A percentile compares a stretch with the other conserved stretches of the same genome.
Evolutionary conservation across 92 coral and sea anemone genomes (phyloP).

Genomic region (Porites cylindrica): DNA sequence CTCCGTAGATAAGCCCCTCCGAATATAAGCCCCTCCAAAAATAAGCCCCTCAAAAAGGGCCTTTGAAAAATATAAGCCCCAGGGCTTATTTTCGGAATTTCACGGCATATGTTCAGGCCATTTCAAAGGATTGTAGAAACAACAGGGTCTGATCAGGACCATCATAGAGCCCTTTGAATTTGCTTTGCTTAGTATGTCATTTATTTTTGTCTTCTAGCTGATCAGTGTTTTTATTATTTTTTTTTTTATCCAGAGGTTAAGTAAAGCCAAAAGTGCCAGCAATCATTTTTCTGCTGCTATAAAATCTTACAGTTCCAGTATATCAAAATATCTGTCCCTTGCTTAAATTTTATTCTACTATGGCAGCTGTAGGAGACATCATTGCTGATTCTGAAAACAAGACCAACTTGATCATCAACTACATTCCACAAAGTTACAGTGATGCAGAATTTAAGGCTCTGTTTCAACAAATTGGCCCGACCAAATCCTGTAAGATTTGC

Average conservation of each 20-base stretch:
- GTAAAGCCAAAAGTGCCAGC: constrained; percentile 49
- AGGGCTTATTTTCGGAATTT: no score
- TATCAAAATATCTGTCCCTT: constrained; percentile 36
- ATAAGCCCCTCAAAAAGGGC: no score
- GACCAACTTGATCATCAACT: constrained; percentile 85
- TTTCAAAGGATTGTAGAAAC: no score
- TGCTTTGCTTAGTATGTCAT: neutral
- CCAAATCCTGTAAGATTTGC: constrained; percentile 84
- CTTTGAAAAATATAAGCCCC: no score
- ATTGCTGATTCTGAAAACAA: constrained; percentile 33
- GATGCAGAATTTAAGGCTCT: constrained; percentile 76
- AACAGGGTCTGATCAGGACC: neutral
- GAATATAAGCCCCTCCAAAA: no score
- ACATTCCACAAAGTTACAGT: constrained; percentile 78
- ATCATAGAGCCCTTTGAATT: no score
- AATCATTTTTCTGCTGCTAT: constrained; percentile 42
- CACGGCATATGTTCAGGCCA: no score
- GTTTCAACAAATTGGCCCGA: constrained; percentile 74
- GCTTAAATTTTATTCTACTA: constrained; percentile 49
- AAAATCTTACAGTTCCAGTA: constrained; percentile 22
- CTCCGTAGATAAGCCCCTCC: no score
- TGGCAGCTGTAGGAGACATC: constrained; percentile 45
- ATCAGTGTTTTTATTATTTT: constrained; percentile 23
- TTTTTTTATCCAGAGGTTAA: constrained; percentile 48
- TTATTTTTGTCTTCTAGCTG: constrained; percentile 23